phyloP scores from a whole-genome alignment of 2,113 vertebrate species.

The Suricata suricatta region DNA sequence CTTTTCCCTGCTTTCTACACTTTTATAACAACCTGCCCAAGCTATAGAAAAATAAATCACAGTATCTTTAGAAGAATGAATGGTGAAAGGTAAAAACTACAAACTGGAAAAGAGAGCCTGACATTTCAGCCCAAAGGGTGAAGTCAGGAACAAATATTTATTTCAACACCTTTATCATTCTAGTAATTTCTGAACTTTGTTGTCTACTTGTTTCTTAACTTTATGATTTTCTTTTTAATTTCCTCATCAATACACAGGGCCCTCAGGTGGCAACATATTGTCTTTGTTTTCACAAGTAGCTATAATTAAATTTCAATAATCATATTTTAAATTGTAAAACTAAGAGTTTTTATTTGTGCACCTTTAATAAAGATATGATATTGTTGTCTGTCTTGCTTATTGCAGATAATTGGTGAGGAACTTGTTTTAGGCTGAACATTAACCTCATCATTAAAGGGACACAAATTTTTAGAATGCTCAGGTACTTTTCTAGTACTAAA shows the following conservation, averaged over 20 bases:
- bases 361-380: background rate
- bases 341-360: background rate
- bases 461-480: background rate
- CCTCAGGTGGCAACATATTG: background rate
- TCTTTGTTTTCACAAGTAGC: background rate
- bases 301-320: background rate
- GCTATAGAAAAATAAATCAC: background rate
- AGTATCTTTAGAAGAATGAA: background rate
- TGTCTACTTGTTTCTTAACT: background rate
- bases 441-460: background rate
- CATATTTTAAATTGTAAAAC: background rate
- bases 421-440: background rate
- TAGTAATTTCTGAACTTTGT: background rate
- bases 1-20: background rate
- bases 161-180: background rate
- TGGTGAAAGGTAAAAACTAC: background rate
- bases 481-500: background rate
- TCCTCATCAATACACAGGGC: background rate
- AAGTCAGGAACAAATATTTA: background rate
- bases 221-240: slow-evolving; percentile 6
- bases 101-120: background rate
- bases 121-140: background rate
- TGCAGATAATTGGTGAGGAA: background rate
- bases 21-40: background rate
- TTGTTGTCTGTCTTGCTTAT: background rate